Evolutionary conservation across 2,113 vertebrate genomes (phyloP).

Genomic region (Eurypyga helias): DNA sequence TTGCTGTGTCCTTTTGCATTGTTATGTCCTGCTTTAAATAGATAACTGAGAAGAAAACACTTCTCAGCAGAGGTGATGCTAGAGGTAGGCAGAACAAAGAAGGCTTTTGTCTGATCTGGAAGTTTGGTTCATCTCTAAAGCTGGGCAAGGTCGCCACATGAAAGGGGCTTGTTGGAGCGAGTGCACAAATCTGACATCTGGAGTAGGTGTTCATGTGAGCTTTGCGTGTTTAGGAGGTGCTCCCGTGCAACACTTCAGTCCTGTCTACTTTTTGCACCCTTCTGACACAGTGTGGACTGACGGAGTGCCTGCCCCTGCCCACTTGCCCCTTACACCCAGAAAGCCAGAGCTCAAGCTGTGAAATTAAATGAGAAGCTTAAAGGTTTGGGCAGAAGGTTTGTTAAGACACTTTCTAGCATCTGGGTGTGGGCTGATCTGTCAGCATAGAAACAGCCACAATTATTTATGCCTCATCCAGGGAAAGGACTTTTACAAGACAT

Average conservation of each 20-base stretch:
- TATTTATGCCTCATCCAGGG: neutral
- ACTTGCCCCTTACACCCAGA: neutral
- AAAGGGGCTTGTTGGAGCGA: neutral
- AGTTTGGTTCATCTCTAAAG: neutral
- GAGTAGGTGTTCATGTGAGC: neutral
- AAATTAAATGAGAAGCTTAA: neutral
- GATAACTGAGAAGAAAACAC: neutral
- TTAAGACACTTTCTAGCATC: neutral
- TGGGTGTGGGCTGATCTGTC: neutral
- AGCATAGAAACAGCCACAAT: neutral
- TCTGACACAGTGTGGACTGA: neutral
- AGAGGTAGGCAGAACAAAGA: neutral
- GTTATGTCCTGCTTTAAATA: neutral
- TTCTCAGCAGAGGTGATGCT: neutral
- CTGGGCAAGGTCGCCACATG: fast-evolving
- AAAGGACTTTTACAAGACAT: neutral
- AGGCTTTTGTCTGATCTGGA: fast-evolving
- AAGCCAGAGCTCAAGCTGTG: neutral
- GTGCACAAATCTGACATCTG: neutral
- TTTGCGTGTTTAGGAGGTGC: neutral
- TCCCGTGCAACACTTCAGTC: neutral
- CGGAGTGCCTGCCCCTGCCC: neutral
- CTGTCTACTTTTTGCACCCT: neutral
- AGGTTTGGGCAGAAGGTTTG: neutral
- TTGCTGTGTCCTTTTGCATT: neutral